Evolutionary conservation across 2,113 vertebrate species (phyloP), one percentile per base, ranked within the genome.

Genomic region (Phainopepla nitens): DNA sequence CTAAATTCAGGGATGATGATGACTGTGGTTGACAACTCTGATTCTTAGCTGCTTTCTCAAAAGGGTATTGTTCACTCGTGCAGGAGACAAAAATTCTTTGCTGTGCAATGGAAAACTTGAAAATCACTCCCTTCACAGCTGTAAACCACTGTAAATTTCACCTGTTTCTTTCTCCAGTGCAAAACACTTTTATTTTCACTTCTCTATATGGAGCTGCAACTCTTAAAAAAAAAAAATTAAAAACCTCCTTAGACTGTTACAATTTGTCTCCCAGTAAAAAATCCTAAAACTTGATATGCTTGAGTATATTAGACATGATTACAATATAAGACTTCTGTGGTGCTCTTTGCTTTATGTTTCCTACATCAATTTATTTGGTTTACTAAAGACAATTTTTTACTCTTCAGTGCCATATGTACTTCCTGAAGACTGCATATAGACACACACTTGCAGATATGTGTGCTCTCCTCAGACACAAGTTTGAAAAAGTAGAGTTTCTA

Each of bases 371-470:
- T 70, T 54, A 51, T 72, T 92, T 72, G 31, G 66, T 89, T 88
- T 65, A 79, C 65, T 29, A 15, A 60, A 41, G 70, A 72, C 11
- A 31, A 20, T 25, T 51, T 78, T 90, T 79, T 60, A 49, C 36
- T 75, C 10, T 75, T 71, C 31, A 44, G 39, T 71, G 45, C 29
- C 25, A 3, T 45, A 9, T 33, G 47, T 50, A 29, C 62, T 70
- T 94, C 44, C 70, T 58, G 82, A 88, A 58, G 45, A 41, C 41
- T 29, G 27, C 36, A 24, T 47, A 50, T 15, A 82, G 41, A 47
- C 14, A 42, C 44, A 6, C 15, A 41, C 18, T 49, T 49, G 10
- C 9, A n/a, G 39, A 54, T 54, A 20, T 0, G 0, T 1, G 7
- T 1, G 3, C 31, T 75, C 27, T 71, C 13, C 35, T 82, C 51